A percentile compares a stretch with the other conserved stretches of the same genome.
phyloP scores from a whole-genome alignment of 2,113 vertebrate genomes.

The Protomyctophum bolini region DNA sequence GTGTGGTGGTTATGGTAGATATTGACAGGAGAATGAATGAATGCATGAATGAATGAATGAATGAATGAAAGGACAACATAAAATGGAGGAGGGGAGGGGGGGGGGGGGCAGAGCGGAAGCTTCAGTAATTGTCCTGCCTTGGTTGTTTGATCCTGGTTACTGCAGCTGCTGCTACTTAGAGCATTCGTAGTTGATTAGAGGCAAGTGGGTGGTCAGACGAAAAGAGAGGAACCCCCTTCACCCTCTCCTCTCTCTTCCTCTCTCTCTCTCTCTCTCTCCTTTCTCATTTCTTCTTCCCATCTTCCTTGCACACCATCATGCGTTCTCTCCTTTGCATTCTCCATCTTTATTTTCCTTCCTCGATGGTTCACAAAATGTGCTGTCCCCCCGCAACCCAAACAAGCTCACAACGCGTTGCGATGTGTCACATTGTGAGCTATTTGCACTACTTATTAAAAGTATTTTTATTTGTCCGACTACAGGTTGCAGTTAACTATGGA shows the following conservation, averaged over 20 bases:
- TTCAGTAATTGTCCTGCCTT: slow-evolving; percentile 72
- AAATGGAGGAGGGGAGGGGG: slow-evolving; percentile 33
- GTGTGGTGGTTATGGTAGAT: neutral
- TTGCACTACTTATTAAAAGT: too few relatives aligned
- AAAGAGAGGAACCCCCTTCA: slow-evolving; percentile 43
- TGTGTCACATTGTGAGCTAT: too few relatives aligned
- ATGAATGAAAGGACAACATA: slow-evolving; percentile 11
- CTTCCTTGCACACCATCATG: neutral
- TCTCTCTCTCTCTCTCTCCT: slow-evolving; percentile 7
- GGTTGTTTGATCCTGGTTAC: slow-evolving; percentile 76
- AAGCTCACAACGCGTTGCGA: too few relatives aligned
- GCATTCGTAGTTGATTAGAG: slow-evolving; percentile 83
- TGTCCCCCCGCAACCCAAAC: too few relatives aligned
- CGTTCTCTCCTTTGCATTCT: too few relatives aligned
- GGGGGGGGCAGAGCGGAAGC: slow-evolving; percentile 70
- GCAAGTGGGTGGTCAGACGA: slow-evolving; percentile 79
- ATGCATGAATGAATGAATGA: slow-evolving; percentile 11
- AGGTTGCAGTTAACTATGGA: too few relatives aligned
- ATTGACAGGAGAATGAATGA: neutral
- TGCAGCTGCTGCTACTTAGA: slow-evolving; percentile 82
- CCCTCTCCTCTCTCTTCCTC: slow-evolving; percentile 24
- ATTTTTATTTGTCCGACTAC: too few relatives aligned
- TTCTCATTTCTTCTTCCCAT: neutral
- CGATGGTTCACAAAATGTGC: too few relatives aligned
- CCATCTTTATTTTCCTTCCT: too few relatives aligned